A percentile compares a stretch with the other conserved stretches of the same genome.
Evolutionary conservation across 1,140 invertebrate genomes (phyloP).

Genomic region (Macrobrachium rosenbergii): DNA sequence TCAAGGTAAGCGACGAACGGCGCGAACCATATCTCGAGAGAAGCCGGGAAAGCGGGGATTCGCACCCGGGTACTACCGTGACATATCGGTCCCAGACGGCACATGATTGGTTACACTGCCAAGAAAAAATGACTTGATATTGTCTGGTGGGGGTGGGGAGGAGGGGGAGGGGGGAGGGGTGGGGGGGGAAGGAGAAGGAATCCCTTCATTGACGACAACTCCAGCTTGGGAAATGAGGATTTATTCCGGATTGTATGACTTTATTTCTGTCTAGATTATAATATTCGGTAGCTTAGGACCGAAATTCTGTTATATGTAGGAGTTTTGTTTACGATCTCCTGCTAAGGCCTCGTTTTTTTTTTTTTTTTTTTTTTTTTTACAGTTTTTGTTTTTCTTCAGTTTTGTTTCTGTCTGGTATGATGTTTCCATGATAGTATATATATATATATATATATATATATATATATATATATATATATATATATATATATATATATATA

Average conservation of each 20-base stretch:
- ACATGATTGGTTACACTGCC: slow-evolving; percentile 53
- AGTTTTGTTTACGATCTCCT: not conserved
- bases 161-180: no score
- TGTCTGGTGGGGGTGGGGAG: slow-evolving; percentile 45
- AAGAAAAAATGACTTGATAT: slow-evolving; percentile 63
- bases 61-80: slow-evolving; percentile 51
- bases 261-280: slow-evolving; percentile 22
- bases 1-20: no score
- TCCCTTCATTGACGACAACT: slow-evolving; percentile 63
- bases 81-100: slow-evolving; percentile 62
- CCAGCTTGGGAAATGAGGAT: slow-evolving; percentile 59
- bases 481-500: no score
- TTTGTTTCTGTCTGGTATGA: no score
- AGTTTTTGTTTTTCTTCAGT: no score
- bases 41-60: slow-evolving; percentile 37
- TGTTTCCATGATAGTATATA: not conserved
- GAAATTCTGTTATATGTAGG: not conserved
- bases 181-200: not conserved
- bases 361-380: no score
- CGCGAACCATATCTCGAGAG: not conserved
- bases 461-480: not conserved
- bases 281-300: not conserved
- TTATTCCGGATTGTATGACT: slow-evolving; percentile 52
- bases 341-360: no score
- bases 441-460: not conserved